Evolutionary conservation across 2,888 invertebrate genomes (phyloP), one percentile per base, ranked within the genome.

Genomic region (Creontiades dilutus): DNA sequence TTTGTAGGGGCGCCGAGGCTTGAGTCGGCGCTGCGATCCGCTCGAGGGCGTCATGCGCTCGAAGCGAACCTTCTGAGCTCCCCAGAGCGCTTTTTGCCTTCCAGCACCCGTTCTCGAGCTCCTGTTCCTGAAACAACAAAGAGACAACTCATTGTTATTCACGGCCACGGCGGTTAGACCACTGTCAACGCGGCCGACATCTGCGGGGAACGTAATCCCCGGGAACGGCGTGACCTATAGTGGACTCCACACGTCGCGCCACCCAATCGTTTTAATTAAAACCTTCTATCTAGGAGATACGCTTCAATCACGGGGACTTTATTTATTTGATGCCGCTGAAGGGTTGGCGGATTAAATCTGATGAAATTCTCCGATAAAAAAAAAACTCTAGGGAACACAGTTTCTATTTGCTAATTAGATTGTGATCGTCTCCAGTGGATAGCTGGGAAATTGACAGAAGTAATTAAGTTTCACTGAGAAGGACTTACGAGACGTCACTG

Each of bases 81-180:
- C 57, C 57, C 14, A 7, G 57, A 57, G n/a, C 16, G 16, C n/a
- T 57, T 57, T 16, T 57, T n/a, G 14, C 7, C 57, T n/a, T 16
- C n/a, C 57, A 16, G 57, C n/a, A 57, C 7, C 57, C n/a, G 57
- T 0, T 57, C 16, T 16, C 52, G 19, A n/a, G 19, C n/a, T n/a
- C n/a, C n/a, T 57, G 57, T 57, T 7, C n/a, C 57, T 57, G 57
- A 57, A 57, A 57, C 57, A 57, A 57, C 57, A 57, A 57, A 57
- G 57, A 57, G 57, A 16, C n/a, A 57, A 16, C 57, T n/a, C 57
- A 57, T 57, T 57, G 57, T 57, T 57, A 57, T 57, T 57, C 57
- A 57, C 57, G n/a, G 57, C 14, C 14, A n/a, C 11, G 14, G 37
- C 37, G 37, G 37, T 37, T 37, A 37, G 37, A 2, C 37, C 37